Percentiles rank a stretch among this genome's conserved stretches.
Conservation (phyloP, 2,797 vertebrate species). For the Lerista edwardsae region DNA sequence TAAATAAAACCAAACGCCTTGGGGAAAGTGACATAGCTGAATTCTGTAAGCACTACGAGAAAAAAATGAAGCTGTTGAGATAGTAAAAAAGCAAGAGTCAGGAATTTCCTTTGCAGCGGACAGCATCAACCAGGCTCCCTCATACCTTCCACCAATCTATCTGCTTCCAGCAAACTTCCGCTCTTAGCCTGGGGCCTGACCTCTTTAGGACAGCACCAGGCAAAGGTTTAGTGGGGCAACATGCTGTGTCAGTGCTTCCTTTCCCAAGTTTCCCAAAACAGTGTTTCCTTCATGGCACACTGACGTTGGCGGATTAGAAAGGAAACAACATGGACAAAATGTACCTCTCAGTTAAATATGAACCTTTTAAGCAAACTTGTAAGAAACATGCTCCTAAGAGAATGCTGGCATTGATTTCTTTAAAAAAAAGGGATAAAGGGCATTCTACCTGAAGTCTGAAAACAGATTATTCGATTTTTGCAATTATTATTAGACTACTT, state of each 20-base stretch:
- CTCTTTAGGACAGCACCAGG: slow-evolving; percentile 38
- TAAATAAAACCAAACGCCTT: slow-evolving; percentile 21
- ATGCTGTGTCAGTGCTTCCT: slow-evolving; percentile 45
- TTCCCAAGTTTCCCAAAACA: slow-evolving; percentile 46
- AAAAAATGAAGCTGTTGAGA: slow-evolving; percentile 50
- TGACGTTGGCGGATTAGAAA: slow-evolving; percentile 17
- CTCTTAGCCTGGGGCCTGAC: slow-evolving; percentile 28
- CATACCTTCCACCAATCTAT: slow-evolving; percentile 64
- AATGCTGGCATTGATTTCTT: neutral
- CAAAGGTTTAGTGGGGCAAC: slow-evolving; percentile 21
- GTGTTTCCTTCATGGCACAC: neutral
- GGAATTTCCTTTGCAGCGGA: slow-evolving; percentile 55
- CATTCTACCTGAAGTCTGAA: neutral
- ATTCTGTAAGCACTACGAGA: neutral
- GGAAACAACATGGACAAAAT: slow-evolving; percentile 24
- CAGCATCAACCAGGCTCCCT: slow-evolving; percentile 33
- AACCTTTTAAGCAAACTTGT: slow-evolving; percentile 10
- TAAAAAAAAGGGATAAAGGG: neutral
- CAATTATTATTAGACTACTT: too few relatives aligned
- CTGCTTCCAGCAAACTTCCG: slow-evolving; percentile 65
- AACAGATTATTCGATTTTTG: neutral
- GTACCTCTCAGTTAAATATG: slow-evolving; percentile 22
- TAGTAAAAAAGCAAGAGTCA: slow-evolving; percentile 36
- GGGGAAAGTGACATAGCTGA: slow-evolving; percentile 11
- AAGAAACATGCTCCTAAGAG: neutral